Base-by-base conservation (phyloP, 2,113 vertebrate genomes). In the Scomber scombrus region DNA sequence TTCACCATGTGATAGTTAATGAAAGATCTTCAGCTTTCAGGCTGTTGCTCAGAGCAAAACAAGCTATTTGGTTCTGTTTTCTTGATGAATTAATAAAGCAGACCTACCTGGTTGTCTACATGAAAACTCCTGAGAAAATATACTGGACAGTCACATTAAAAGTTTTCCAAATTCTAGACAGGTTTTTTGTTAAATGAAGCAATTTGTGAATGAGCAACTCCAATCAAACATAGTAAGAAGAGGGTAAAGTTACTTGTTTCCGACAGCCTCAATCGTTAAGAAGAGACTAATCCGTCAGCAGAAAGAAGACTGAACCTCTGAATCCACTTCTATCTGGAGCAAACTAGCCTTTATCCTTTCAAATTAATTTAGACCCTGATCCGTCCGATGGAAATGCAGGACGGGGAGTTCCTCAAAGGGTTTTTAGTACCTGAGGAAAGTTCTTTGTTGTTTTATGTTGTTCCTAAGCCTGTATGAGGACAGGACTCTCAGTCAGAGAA, bases 221-320 rank as follows among this genome's bases (percentile, higher is more conserved):
- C 13, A 34, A 62, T 14, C 3, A 14, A 14, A 64, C 51, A 57
- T 0, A 9, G 11, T 12, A 43, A 34, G 34, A 74, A 57, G 12
- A 62, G 56, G 21, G 46, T 0, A 66, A 34, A 52, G 50, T 72
- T 82, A 76, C 75, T 72, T 73, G 66, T 72, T 84, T 49, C 1
- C 6, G 67, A 23, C 0, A 0, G 18, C 43, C 19, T 79, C 34
- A 2, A 5, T 4, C 65, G 57, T 64, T 46, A 3, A 54, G 62
- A 65, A 55, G 71, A 82, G 18, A 47, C 21, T 58, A 23, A 56
- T 66, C n/a, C 75, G 0, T 2, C 19, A 13, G 45, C n/a, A 67
- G 19, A 29, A 67, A 63, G 40, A 70, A 47, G 10, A 11, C 4
- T 11, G 14, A 0, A 52, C 40, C 34, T 46, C 7, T 68, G 56